Evolutionary conservation across 2,888 invertebrate genomes (phyloP).

Genomic region (Frankliniella intonsa): DNA sequence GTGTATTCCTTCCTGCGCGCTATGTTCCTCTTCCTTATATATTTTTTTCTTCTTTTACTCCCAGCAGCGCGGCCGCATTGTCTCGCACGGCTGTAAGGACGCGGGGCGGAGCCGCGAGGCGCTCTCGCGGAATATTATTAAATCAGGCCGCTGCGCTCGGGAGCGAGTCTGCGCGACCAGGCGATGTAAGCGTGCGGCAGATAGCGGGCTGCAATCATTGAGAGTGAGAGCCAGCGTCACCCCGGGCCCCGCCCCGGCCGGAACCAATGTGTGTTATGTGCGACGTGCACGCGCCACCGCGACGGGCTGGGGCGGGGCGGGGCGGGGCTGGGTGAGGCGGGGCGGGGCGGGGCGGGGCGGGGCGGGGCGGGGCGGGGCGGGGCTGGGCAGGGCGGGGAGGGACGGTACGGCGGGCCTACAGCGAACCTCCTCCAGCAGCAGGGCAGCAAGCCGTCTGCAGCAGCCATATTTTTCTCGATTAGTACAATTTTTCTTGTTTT

Average conservation of each 20-base stretch:
- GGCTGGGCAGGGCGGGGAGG: too few relatives aligned
- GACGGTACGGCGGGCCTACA: too few relatives aligned
- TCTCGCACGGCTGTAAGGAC: background rate
- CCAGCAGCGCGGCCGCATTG: background rate
- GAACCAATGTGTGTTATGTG: background rate
- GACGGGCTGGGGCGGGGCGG: background rate
- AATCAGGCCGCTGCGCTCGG: background rate
- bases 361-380: too few relatives aligned
- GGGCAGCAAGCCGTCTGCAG: too few relatives aligned
- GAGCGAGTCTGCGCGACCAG: background rate
- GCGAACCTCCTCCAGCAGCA: too few relatives aligned
- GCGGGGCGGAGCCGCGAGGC: too few relatives aligned
- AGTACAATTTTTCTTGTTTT: too few relatives aligned
- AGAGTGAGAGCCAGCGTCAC: background rate
- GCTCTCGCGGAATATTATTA: background rate
- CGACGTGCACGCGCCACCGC: background rate
- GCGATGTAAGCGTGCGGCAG: background rate
- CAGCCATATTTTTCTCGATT: too few relatives aligned
- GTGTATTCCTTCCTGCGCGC: slow-evolving; percentile 12
- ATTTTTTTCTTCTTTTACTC: background rate
- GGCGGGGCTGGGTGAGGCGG: background rate
- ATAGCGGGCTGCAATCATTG: background rate
- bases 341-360: too few relatives aligned
- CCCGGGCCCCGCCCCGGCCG: background rate
- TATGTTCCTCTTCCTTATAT: background rate